phyloP scores from a whole-genome alignment of 2,888 invertebrate species.

The Operophtera brumata region DNA sequence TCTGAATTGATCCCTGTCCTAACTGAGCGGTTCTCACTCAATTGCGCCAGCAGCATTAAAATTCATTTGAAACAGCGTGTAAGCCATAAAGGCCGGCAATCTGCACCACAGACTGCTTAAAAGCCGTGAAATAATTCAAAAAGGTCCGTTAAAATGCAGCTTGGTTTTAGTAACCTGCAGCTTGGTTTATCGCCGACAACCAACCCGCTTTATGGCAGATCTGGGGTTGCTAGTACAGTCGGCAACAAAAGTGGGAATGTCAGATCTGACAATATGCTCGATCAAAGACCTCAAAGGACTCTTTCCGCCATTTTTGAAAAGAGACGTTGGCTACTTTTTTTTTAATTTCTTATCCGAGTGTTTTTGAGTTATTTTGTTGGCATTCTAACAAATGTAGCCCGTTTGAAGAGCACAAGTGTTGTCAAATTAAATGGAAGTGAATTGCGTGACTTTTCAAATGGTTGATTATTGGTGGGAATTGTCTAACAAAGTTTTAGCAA shows the following conservation, averaged over 20 bases:
- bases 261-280: too few relatives aligned
- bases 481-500: too few relatives aligned
- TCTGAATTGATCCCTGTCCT: not conserved
- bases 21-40: not conserved
- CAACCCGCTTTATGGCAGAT: slow-evolving; percentile 54
- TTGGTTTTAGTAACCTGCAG: slow-evolving; percentile 56
- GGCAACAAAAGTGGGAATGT: slow-evolving; percentile 38
- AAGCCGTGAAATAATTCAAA: slow-evolving; percentile 74
- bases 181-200: slow-evolving; percentile 45
- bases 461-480: too few relatives aligned
- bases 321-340: too few relatives aligned
- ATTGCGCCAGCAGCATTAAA: slow-evolving; percentile 16
- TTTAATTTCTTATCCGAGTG: too few relatives aligned
- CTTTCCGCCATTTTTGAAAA: too few relatives aligned
- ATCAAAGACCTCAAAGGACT: too few relatives aligned
- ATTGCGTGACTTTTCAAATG: too few relatives aligned
- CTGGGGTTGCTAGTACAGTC: slow-evolving; percentile 30
- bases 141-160: slow-evolving; percentile 70
- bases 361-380: too few relatives aligned
- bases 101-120: slow-evolving; percentile 59
- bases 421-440: too few relatives aligned
- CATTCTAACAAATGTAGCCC: too few relatives aligned
- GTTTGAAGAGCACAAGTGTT: too few relatives aligned
- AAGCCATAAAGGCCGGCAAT: slow-evolving; percentile 61
- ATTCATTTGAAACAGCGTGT: slow-evolving; percentile 34